Evolutionary conservation across 2,797 vertebrate genomes (phyloP), one percentile per base, ranked within the genome.

Genomic region (Neopelma chrysocephalum): DNA sequence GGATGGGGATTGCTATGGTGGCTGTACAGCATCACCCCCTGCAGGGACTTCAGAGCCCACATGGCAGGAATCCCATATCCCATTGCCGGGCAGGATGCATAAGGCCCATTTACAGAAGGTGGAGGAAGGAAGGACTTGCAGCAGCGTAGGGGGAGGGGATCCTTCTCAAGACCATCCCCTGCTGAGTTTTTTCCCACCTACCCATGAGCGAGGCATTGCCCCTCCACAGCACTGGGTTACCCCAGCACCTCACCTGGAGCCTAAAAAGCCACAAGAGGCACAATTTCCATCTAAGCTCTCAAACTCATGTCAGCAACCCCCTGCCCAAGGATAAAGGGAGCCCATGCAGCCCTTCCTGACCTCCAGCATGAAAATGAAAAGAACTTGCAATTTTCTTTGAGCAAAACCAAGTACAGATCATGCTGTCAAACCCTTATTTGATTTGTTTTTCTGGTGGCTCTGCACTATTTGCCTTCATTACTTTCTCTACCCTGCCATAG

Each of bases 321-420:
- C 36, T 73, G 51, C 27, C n/a, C 53, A 60, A 60, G n/a, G 43
- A 16, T 21, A 48, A 81, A 38, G 12, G 21, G 26, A 82, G 32
- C 43, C 4, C 3, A 32, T 1, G 0, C 23, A 70, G 81, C 53
- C 6, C 42, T 69, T 79, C 54, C 21, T 54, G 66, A 64, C 48
- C 57, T 83, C 48, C 72, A 70, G 29, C 76, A 31, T 1, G 1
- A 83, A 88, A 72, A 64, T 22, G 40, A 53, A 80, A 90, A 91
- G n/a, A 50, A 42, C 57, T 71, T 83, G 56, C 70, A 54, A 62
- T 95, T 94, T 93, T 76, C 62, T 91, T 71, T 31, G 89, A 94
- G 62, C 83, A 94, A 93, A 90, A 47, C 53, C 27, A 82, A 87
- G 66, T 6, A 47, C 72, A 94, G 79, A 86, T 71, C 72, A 42